A percentile compares a stretch with the other conserved stretches of the same genome.
These are phyloP conservation scores for Scaptomyza montana DNA, from an alignment of 1,140 invertebrate genomes.

Conservation along the genomic window DNA sequence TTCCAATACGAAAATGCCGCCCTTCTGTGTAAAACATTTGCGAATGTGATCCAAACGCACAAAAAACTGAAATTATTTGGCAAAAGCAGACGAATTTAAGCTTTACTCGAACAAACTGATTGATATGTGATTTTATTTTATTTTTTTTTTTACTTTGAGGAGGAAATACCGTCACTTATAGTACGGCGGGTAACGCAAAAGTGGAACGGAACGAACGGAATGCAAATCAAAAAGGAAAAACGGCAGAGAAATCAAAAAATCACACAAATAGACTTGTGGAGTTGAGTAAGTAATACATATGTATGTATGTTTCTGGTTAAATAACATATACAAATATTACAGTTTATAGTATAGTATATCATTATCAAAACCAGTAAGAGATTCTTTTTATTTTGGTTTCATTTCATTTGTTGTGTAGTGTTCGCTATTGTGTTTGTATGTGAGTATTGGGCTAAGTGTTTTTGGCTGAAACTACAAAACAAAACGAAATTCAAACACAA, in stretches of 20 bases:
- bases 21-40: conserved; percentile 99
- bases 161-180: background rate
- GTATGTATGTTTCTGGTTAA: conserved; percentile 5
- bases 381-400: conserved; percentile 6
- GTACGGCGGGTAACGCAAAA: conserved; percentile 24
- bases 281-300: background rate
- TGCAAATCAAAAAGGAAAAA: conserved; percentile 11
- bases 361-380: background rate
- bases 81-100: background rate
- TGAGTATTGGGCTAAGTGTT: background rate
- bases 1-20: conserved; percentile 99
- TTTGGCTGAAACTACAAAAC: conserved; percentile 25
- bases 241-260: conserved; percentile 2
- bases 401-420: conserved; percentile 7
- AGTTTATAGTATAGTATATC: background rate
- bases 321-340: conserved; percentile 8
- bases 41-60: conserved; percentile 99
- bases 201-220: conserved; percentile 27
- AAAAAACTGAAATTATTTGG: conserved; percentile 95
- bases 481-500: conserved; percentile 27
- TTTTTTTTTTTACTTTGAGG: background rate
- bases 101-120: background rate
- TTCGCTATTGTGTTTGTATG: conserved; percentile 4
- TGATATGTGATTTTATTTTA: background rate
- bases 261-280: conserved; percentile 11